Percentiles rank a stretch among this genome's conserved stretches.
Conservation (phyloP, 1,140 invertebrate species). For the Nylanderia fulva region DNA sequence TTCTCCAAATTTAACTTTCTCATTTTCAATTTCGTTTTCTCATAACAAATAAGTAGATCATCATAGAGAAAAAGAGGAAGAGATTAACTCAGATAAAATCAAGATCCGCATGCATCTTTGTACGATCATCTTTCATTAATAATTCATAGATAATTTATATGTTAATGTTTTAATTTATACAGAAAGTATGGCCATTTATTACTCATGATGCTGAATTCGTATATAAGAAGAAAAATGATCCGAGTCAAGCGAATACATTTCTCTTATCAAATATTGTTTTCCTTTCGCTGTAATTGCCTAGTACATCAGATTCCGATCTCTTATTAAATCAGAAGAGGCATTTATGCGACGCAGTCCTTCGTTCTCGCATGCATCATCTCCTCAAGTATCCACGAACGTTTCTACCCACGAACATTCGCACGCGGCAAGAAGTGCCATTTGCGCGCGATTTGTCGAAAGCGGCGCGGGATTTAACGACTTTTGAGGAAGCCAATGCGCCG, state of each 20-base stretch:
- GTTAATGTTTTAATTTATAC: not conserved
- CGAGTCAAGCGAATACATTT: not conserved
- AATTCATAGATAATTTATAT: not conserved
- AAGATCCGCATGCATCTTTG: not conserved
- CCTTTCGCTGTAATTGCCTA: not conserved
- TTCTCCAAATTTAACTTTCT: not conserved
- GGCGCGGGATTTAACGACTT: conserved; percentile 71
- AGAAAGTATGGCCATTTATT: not conserved
- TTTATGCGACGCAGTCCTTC: not conserved
- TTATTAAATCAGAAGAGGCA: not conserved
- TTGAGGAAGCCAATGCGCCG: conserved; percentile 62
- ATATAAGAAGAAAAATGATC: no score
- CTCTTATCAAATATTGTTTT: not conserved
- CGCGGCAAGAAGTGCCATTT: conserved; percentile 66
- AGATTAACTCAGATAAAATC: not conserved
- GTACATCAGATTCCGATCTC: not conserved
- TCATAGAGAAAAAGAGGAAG: not conserved
- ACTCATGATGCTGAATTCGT: not conserved
- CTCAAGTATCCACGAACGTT: conserved; percentile 26
- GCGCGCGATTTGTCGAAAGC: conserved; percentile 68
- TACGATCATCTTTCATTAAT: not conserved
- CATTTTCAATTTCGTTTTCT: not conserved
- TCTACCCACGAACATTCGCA: conserved; percentile 31
- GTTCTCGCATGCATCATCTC: not conserved
- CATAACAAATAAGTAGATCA: not conserved